These are phyloP conservation scores for Hemicordylus capensis DNA, from an alignment of 2,113 vertebrate species.

Conservation along the genomic window DNA sequence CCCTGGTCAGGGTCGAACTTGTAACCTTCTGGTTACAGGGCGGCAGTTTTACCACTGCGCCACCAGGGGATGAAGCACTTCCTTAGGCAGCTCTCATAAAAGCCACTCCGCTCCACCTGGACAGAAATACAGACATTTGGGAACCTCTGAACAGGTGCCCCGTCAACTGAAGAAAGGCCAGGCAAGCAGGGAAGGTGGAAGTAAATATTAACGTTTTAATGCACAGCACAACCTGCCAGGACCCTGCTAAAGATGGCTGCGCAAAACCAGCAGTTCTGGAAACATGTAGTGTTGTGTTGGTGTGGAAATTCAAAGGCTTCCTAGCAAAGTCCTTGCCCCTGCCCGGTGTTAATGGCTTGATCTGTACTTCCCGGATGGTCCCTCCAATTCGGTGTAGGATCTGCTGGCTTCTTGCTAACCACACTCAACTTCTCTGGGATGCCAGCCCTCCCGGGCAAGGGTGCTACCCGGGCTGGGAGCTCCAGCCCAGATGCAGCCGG, in stretches of 20 bases:
- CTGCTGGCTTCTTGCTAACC: not conserved
- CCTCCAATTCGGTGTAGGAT: not conserved
- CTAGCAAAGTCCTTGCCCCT: slow-evolving; percentile 10
- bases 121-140: accelerated
- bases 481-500: slow-evolving; percentile 1
- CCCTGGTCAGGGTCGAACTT: no score
- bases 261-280: slow-evolving; percentile 39
- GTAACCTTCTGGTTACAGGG: no score
- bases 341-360: not conserved
- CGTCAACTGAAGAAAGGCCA: slow-evolving; percentile 62
- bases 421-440: not conserved
- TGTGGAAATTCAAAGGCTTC: slow-evolving; percentile 6
- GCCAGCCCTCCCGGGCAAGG: not conserved
- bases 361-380: not conserved
- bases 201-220: slow-evolving; percentile 80
- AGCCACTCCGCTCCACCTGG: accelerated
- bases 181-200: slow-evolving; percentile 60
- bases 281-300: not conserved
- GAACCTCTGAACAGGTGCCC: not conserved
- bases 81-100: accelerated
- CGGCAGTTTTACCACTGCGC: no score
- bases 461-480: not conserved
- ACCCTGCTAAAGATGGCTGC: slow-evolving; percentile 58
- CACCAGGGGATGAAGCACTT: no score
- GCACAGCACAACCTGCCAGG: slow-evolving; percentile 71